Conservation (phyloP, 2,113 vertebrate species). For the Gobio gobio region DNA sequence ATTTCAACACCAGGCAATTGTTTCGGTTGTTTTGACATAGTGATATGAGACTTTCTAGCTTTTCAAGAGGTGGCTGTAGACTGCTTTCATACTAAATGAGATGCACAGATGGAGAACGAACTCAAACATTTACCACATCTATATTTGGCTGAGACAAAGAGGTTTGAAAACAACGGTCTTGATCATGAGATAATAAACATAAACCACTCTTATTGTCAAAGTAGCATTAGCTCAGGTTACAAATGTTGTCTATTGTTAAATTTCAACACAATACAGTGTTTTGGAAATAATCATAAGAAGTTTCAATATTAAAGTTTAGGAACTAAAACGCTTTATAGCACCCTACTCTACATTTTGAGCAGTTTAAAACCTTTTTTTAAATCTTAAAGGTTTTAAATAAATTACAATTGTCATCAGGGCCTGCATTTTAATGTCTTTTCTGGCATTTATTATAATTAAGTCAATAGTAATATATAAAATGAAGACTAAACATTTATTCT, state of each 20-base stretch:
- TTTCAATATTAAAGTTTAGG: background rate
- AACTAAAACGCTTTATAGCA: background rate
- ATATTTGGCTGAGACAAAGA: background rate
- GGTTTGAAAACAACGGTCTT: background rate
- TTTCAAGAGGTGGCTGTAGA: background rate
- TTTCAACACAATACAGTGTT: background rate
- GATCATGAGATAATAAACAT: background rate
- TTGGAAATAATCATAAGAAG: background rate
- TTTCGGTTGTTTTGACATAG: background rate
- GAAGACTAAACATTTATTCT: background rate
- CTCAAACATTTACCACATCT: background rate
- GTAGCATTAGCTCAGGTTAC: background rate
- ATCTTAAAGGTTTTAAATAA: background rate
- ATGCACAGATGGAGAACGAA: background rate
- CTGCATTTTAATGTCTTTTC: background rate
- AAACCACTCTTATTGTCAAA: background rate
- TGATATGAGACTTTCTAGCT: background rate
- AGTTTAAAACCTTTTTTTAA: too few species aligned
- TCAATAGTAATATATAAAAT: background rate
- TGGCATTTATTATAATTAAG: background rate
- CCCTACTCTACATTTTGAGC: too few species aligned
- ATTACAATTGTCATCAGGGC: background rate
- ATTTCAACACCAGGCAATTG: background rate
- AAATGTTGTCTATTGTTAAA: background rate
- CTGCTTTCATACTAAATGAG: slow-evolving; percentile 18